Base-by-base conservation (phyloP, 2,113 vertebrate species). In the Dolichallabes microphthalmus region DNA sequence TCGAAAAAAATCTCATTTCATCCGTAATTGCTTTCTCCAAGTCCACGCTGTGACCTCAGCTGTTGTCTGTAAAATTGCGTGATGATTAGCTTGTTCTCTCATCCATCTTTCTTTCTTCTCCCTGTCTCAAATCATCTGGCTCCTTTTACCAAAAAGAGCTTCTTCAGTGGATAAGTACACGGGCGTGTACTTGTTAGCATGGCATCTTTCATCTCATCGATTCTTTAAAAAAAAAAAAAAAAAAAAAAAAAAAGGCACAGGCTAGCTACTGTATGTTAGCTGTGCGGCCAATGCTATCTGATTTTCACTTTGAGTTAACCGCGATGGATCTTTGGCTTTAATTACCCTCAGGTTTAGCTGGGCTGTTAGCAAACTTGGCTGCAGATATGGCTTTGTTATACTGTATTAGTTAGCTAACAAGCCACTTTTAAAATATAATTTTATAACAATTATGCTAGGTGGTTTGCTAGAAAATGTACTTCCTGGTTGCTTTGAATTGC, bases 1-100 rank as follows among this genome's bases (percentile, higher is more conserved):
- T 64, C 35, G 27, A 82, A 77, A 86, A 77, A 73, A 75, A 75
- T 75, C 73, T 85, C 76, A 76, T 76, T 85, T 82, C 27, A 3
- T 19, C 27, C 15, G 27, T 87, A 81, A 87, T 85, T 77, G 86
- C 73, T 68, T 77, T 58, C 57, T 66, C 58, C n/a, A 60, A 66
- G 73, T 50, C 82, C 71, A 82, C 53, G 76, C 80, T 63, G 58
- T 82, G 61, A 85, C 78, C 63, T 80, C 27, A 27, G 55, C 71
- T 27, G 50, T 76, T 22, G 83, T 84, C 60, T 61, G 75, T 71
- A 82, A 66, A 85, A 69, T 30, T 30, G 13, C 27, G 57, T 25
- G 68, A n/a, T 3, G 35, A 74, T 87, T 80, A 27, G 27, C 68
- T 71, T 52, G 52, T 39, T n/a, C 39, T n/a, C 22, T 74, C 71